A percentile compares a stretch with the other conserved stretches of the same genome.
Conservation (phyloP, 2,113 vertebrate genomes). For the Dicrurus megarhynchus region DNA sequence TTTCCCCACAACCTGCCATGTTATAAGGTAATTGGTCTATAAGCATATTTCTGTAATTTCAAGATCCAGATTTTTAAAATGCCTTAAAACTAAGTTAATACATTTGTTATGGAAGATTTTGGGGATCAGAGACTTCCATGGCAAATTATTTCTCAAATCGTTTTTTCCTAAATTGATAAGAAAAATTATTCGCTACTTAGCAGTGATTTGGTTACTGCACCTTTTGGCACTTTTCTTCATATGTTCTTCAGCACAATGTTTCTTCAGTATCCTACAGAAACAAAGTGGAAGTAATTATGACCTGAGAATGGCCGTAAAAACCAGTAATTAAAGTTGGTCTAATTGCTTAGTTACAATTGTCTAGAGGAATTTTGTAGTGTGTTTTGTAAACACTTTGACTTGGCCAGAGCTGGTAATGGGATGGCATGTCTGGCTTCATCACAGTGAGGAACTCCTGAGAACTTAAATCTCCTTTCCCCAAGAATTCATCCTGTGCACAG, state of each 20-base stretch:
- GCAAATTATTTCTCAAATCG: background rate
- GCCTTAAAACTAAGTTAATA: background rate
- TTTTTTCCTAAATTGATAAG: background rate
- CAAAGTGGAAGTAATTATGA: slow-evolving; percentile 9
- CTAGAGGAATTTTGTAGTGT: background rate
- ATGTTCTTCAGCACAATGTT: background rate
- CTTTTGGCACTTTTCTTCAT: background rate
- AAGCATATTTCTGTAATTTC: background rate
- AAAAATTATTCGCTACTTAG: background rate
- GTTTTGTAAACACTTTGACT: slow-evolving; percentile 30
- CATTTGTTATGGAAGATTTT: background rate
- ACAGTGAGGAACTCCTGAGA: background rate
- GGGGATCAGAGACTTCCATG: background rate
- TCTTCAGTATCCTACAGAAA: background rate
- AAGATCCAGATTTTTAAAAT: background rate
- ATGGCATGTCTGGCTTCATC: background rate
- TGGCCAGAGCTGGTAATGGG: background rate
- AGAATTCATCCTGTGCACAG: background rate
- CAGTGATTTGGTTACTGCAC: background rate
- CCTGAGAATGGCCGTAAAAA: background rate
- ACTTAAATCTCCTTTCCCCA: background rate
- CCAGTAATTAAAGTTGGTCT: slow-evolving; percentile 13
- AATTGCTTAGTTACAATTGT: slow-evolving; percentile 18
- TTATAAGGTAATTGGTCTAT: background rate
- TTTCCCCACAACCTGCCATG: background rate